Evolutionary conservation across 2,888 invertebrate genomes (phyloP), one percentile per base, ranked within the genome.

Genomic region (Pinctada fucata): DNA sequence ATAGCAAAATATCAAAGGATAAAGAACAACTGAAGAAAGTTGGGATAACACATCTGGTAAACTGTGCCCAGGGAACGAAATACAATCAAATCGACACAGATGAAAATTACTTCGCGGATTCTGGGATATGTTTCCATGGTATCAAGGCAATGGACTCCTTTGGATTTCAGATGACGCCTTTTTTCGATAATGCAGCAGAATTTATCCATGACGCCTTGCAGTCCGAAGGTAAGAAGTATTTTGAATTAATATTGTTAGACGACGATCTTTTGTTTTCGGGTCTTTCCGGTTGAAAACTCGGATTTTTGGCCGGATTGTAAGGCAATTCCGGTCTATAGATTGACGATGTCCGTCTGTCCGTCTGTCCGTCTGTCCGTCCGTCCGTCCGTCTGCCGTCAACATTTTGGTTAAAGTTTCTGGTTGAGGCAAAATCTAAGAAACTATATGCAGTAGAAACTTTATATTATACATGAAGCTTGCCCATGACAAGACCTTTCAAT

Each of bases 21-120:
- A 96, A 96, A 92, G 93, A 94, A 5, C 96, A 95, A 90, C 93
- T 97, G 82, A 93, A 94, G 84, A 94, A 94, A 80, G 94, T 96
- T 93, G 95, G 96, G 71, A 95, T 97, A 78, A 97, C 96, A 84
- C 97, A 97, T 90, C 95, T 97, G 47, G 93, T 97, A 63, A 97
- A 97, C 92, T 95, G 96, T 64, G 97, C 97, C 2, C 96, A 97
- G 92, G 97, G 97, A 69, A 94, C 94, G 82, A 88, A 87, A 78
- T 89, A 90, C 72, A 91, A 95, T 5, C 96, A 96, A 93, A 96
- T 97, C 71, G 95, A 96, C 90, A 97, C 97, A 0, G 95, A 95
- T 88, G 94, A 95, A 88, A 93, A 95, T 73, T 97, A 95, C 92
- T 97, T 97, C 92, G 94, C 94, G 79, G 95, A 95, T 88, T 94